Evolutionary conservation across 2,888 invertebrate genomes (phyloP), one percentile per base, ranked within the genome.

Genomic region (Lepidonotus clava): DNA sequence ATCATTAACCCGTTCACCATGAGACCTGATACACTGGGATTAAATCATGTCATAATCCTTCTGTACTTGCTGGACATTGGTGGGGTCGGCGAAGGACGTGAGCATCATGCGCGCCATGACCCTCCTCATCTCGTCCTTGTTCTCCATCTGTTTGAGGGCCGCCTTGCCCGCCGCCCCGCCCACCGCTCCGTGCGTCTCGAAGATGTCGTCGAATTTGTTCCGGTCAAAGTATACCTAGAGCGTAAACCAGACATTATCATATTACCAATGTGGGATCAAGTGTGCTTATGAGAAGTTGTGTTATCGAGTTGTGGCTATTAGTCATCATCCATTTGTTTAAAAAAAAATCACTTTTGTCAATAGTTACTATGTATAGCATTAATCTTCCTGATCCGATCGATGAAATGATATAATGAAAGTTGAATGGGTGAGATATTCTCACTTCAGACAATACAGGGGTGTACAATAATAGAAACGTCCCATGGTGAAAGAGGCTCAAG

Each of bases 201-300:
- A 28, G 4, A 80, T 6, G 1, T 80, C 80, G 32, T 32, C 71
- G 36, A 32, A n/a, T 5, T 34, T 24, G 18, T 80, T 51, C 18
- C 51, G 46, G 46, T 51, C 80, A 80, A 46, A 46, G 80, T 80
- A 80, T 2, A 80, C 51, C 80, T 80, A 18, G 1, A 80, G 66
- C 6, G 24, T n/a, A n/a, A n/a, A n/a, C n/a, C n/a, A n/a, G n/a
- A n/a, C n/a, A n/a, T n/a, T n/a, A n/a, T n/a, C n/a, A n/a, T n/a
- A n/a, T n/a, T n/a, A n/a, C n/a, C n/a, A n/a, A n/a, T n/a, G n/a
- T n/a, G n/a, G n/a, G n/a, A n/a, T n/a, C n/a, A n/a, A n/a, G n/a
- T n/a, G n/a, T n/a, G n/a, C n/a, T n/a, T n/a, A n/a, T n/a, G n/a
- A n/a, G n/a, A n/a, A n/a, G n/a, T n/a, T n/a, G n/a, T n/a, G n/a